phyloP scores from a whole-genome alignment of 2,113 vertebrate genomes.

The Plecotus auritus region DNA sequence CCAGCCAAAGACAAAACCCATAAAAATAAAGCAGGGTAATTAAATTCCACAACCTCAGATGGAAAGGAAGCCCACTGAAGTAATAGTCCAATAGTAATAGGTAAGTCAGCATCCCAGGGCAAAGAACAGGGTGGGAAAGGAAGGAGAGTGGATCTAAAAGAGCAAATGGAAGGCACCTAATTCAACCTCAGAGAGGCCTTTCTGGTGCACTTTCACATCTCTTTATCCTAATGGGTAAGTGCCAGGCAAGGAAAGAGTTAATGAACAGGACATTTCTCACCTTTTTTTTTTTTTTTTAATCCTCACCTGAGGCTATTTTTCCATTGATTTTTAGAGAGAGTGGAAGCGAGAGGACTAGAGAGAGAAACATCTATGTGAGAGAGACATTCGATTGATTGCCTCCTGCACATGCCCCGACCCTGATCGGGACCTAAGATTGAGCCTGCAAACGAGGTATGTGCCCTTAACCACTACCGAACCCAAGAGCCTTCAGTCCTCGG shows the following conservation, averaged over 20 bases:
- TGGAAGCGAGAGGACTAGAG: too few relatives aligned
- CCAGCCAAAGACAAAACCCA: background rate
- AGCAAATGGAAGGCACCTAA: background rate
- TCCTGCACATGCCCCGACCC: too few relatives aligned
- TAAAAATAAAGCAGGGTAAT: background rate
- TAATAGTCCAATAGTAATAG: background rate
- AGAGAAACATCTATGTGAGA: too few relatives aligned
- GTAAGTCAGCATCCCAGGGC: background rate
- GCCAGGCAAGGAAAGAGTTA: background rate
- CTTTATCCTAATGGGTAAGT: background rate
- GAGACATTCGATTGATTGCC: too few relatives aligned
- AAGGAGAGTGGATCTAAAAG: background rate
- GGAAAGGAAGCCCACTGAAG: background rate
- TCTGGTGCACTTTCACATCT: background rate
- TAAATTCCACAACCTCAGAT: background rate
- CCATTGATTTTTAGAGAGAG: too few relatives aligned
- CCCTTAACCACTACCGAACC: too few relatives aligned
- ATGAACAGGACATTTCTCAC: background rate
- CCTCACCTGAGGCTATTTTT: too few relatives aligned
- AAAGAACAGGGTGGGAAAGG: background rate
- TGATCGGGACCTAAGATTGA: too few relatives aligned
- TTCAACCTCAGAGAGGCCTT: background rate
- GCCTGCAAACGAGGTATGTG: too few relatives aligned
- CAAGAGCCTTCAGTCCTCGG: too few relatives aligned
- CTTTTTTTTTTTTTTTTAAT: background rate